Percentiles rank a stretch among this genome's conserved stretches.
Conservation (phyloP, 2,113 vertebrate genomes). For the Chaetura pelagica region DNA sequence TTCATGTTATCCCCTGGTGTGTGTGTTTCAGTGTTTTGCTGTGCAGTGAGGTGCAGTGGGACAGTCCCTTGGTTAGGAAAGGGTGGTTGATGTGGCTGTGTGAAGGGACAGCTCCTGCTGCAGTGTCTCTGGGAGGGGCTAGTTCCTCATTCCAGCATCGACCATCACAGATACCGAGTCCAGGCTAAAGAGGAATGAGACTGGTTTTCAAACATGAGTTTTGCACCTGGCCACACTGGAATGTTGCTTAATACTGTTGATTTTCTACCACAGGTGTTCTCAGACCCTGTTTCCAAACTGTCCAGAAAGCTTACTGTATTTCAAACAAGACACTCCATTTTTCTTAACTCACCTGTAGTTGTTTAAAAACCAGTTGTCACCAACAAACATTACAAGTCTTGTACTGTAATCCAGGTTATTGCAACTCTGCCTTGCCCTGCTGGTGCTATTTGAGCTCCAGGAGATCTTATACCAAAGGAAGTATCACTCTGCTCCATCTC, state of each 20-base stretch:
- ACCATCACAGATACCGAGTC: neutral
- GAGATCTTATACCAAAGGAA: neutral
- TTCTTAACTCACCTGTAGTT: neutral
- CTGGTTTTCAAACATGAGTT: neutral
- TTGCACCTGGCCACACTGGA: neutral
- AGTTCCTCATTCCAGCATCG: neutral
- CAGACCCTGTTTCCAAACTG: neutral
- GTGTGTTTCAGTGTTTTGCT: neutral
- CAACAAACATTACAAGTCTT: neutral
- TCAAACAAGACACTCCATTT: neutral
- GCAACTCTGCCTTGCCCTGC: neutral
- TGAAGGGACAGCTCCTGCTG: neutral
- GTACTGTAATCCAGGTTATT: neutral
- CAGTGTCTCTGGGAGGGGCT: neutral
- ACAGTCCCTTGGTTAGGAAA: neutral
- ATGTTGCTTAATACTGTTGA: neutral
- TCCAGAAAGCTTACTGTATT: neutral
- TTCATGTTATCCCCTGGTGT: neutral
- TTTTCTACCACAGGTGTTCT: neutral
- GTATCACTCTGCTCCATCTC: neutral
- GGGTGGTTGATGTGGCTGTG: neutral
- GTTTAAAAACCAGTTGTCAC: neutral
- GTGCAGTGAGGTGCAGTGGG: neutral
- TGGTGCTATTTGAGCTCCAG: neutral
- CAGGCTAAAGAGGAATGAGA: neutral